These are phyloP conservation scores for Dione juno DNA, from an alignment of 2,888 invertebrate genomes.

Conservation along the genomic window DNA sequence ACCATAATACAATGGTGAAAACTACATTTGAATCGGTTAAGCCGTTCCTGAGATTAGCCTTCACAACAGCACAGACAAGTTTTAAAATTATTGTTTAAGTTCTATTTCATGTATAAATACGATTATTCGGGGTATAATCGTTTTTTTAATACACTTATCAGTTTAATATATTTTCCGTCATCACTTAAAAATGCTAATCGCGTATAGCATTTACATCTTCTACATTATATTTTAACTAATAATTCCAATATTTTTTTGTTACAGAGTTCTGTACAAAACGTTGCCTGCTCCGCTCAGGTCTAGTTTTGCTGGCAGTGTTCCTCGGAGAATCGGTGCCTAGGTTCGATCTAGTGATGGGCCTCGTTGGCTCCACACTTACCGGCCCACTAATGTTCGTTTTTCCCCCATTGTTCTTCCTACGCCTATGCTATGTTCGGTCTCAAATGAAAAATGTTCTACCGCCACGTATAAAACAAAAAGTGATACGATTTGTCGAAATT, in stretches of 20 bases:
- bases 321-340: constrained; percentile 92
- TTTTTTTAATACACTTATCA: too few relatives aligned
- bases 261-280: constrained; percentile 90
- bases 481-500: constrained; percentile 17
- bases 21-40: too few relatives aligned
- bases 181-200: too few relatives aligned
- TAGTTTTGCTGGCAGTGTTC: constrained; percentile 88
- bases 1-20: too few relatives aligned
- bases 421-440: constrained; percentile 83
- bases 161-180: too few relatives aligned
- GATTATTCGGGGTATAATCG: too few relatives aligned
- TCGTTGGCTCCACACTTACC: constrained; percentile 92
- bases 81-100: too few relatives aligned
- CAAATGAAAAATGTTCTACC: constrained; percentile 46
- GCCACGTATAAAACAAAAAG: constrained; percentile 23
- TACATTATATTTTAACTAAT: background rate
- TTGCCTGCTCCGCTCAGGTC: constrained; percentile 86
- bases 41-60: too few relatives aligned
- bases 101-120: too few relatives aligned
- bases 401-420: constrained; percentile 91
- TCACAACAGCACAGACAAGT: too few relatives aligned
- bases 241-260: constrained; percentile 49
- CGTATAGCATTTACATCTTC: too few relatives aligned
- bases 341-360: constrained; percentile 93
- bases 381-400: constrained; percentile 93